Base-by-base conservation (phyloP, 2,888 invertebrate genomes). In the Furcula furcula region DNA sequence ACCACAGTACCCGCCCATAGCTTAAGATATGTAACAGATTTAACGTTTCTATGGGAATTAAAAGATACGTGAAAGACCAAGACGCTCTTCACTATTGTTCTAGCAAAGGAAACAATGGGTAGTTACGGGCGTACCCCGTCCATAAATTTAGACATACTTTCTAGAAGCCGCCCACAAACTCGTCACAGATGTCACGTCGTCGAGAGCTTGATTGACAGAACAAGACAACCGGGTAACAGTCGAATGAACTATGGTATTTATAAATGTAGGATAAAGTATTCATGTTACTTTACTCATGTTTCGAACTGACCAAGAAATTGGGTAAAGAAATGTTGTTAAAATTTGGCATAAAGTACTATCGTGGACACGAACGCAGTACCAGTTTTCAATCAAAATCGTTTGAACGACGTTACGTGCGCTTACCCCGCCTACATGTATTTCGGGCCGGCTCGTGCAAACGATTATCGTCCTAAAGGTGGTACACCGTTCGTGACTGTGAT, bases 81-180 rank as follows among this genome's bases (percentile, higher is more conserved):
- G 30, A 35, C 40, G 29, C 34, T 13, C 34, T 19, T 27, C 33
- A 35, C 59, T 48, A 58, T 56, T 58, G 59, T 56, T 55, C 39
- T 37, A 40, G 31, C 22, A 26, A 31, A 36, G 32, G 35, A 55
- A 41, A 56, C 55, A 58, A 56, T 56, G 32, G 55, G 48, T 46
- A 37, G 48, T 56, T 56, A 58, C 55, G 44, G 59, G 53, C 50
- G 55, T 41, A 45, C 29, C 46, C 55, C 45, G 36, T 41, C 55
- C 51, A 60, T 55, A 55, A 51, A 63, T 56, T 65, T 50, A 57
- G 65, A 50, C 54, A 56, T 58, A 61, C 63, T 65, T 65, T 63
- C 64, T 65, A 54, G 48, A 34, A 46, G 26, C 47, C 55, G 60
- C 63, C 63, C 46, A 62, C 60, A 46, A 50, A 44, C 53, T 50